Conservation (phyloP, 2,113 vertebrate species). For the Nesoenas mayeri region DNA sequence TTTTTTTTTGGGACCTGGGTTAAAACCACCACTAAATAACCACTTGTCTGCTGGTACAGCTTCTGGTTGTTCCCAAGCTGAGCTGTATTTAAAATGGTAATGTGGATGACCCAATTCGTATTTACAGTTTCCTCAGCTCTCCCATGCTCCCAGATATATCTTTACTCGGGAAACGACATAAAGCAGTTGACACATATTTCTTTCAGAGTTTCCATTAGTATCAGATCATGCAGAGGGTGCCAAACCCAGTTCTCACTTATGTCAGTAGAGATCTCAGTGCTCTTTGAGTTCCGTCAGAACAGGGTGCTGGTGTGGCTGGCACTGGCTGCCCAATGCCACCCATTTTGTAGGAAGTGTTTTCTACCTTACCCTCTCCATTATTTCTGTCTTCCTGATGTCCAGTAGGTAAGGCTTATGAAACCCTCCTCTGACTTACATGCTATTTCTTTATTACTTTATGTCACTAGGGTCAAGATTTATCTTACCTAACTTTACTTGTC, state of each 20-base stretch:
- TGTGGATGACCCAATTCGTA: background rate
- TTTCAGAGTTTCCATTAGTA: slow-evolving; percentile 2
- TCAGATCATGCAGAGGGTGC: background rate
- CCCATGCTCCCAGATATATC: background rate
- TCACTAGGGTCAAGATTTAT: background rate
- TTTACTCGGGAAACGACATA: background rate
- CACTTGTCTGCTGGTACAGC: background rate
- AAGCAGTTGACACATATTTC: background rate
- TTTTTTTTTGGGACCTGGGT: background rate
- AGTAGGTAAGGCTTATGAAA: background rate
- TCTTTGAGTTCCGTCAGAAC: background rate
- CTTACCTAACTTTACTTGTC: background rate
- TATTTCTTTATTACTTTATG: background rate
- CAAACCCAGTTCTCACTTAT: background rate
- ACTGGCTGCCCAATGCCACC: background rate
- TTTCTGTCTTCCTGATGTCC: background rate
- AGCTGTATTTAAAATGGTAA: background rate
- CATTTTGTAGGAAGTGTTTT: background rate
- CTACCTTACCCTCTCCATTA: background rate
- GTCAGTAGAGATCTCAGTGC: background rate
- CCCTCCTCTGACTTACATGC: background rate
- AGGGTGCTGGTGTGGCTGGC: background rate
- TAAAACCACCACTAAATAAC: background rate
- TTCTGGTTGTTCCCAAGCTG: background rate
- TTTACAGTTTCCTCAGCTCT: background rate